Evolutionary conservation across 2,888 invertebrate genomes (phyloP), one percentile per base, ranked within the genome.

Genomic region (Heliothis peltigera): DNA sequence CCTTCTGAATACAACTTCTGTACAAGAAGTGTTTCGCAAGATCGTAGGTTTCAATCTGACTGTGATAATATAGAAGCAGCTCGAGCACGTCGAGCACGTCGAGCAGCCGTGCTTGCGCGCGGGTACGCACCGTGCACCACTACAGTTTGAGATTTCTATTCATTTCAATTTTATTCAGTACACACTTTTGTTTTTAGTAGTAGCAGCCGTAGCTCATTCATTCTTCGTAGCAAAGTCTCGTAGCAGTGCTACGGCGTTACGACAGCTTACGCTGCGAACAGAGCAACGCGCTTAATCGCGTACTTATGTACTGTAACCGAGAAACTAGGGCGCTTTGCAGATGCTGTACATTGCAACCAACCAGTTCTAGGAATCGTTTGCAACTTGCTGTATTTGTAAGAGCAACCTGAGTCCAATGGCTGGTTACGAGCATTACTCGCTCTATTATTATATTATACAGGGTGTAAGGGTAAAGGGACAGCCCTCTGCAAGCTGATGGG

Each of bases 221-320:
- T 42, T 39, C 51, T 42, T 39, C 51, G 42, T 15, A 22, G 28
- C 58, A 46, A 4, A 51, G 43, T 18, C 19, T 19, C 57, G 57
- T 69, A 63, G 55, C 51, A 19, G 22, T 6, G 49, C 53, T 68
- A 56, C 58, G 51, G 32, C 12, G 32, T 12, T 32, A 53, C 22
- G 58, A 58, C 8, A 51, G 39, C 51, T 64, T 53, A 43, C 19
- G 64, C 56, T 53, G 53, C 51, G 44, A 47, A 47, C 22, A 4
- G 28, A 54, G 47, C 15, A 42, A 19, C 22, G n/a, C 7, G 8
- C 25, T 32, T 59, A 56, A 43, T 57, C 49, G 44, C 32, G 22
- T 70, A 53, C 44, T 60, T 60, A 57, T 46, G 46, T 21, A 48
- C 28, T 56, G 32, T 19, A 35, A 25, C 35, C 25, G 21, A 54